Base-by-base conservation (phyloP, 2,113 vertebrate genomes). In the Empidonax traillii region DNA sequence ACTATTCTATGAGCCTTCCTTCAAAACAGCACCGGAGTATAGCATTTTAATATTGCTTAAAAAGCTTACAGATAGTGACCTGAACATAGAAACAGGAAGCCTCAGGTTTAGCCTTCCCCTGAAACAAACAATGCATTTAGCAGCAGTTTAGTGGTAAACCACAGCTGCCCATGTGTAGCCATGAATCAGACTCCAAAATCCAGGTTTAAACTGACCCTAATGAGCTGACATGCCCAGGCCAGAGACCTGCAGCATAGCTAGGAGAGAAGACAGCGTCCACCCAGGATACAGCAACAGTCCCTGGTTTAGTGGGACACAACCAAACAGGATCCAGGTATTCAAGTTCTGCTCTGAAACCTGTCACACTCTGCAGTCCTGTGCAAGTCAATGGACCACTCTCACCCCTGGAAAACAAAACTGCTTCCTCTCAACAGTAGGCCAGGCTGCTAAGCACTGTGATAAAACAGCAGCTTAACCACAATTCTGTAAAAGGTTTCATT, bases 231-330 rank as follows among this genome's bases (percentile, higher is more conserved):
- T 21, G 21, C 7, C 55, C 33, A 22, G 21, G 67, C 55, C 83
- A 10, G 44, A 56, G 46, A 53, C 13, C 9, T 14, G 35, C 44
- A 82, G n/a, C 1, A 1, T 2, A 10, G 11, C 25, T 3, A 62
- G 30, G 31, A 78, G 22, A 0, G 0, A n/a, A 67, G n/a, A 22
- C 30, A 96, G 30, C 15, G 51, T 58, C 66, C 1, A 1, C 8
- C 9, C 52, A 78, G 56, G 21, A 28, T n/a, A 46, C 2, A 66
- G 21, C 37, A 76, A 49, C 14, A 77, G 49, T 7, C 25, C 22
- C 33, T 25, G 49, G 4, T 22, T 56, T 12, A 49, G 52, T 2
- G 31, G 6, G 24, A 16, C 35, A 10, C 24, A n/a, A 2, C 12
- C 20, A 31, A 58, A 28, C 6, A 3, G 2, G 37, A 62, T 7